Evolutionary conservation across 2,888 invertebrate genomes (phyloP).

Genomic region (Cheilosia variabilis): DNA sequence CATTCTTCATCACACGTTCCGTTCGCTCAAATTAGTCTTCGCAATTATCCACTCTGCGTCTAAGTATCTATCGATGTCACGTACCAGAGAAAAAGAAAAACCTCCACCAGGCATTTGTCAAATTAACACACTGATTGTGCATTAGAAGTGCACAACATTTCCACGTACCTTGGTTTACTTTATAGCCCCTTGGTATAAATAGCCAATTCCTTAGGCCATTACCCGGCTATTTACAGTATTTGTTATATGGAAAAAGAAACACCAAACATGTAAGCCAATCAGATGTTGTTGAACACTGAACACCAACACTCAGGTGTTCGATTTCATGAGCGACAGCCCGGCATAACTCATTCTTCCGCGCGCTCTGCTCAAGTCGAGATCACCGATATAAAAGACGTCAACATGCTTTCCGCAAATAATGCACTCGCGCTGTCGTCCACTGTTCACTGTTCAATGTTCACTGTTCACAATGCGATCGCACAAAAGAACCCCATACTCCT

Average conservation of each 20-base stretch:
- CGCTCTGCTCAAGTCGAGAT: conserved; percentile 46
- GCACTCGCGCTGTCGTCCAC: conserved; percentile 10
- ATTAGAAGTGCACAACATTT: conserved; percentile 34
- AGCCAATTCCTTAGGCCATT: conserved; percentile 56
- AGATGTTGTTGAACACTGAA: conserved; percentile 68
- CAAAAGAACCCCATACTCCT: conserved; percentile 66
- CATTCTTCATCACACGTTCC: no score
- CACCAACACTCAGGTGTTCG: conserved; percentile 73
- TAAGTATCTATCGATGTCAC: conserved; percentile 37
- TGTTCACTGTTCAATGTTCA: not conserved
- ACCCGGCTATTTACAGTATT: conserved; percentile 51
- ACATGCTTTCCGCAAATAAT: conserved; percentile 61
- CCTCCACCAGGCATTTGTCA: conserved; percentile 36
- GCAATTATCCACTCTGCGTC: not conserved
- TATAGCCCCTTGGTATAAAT: conserved; percentile 40
- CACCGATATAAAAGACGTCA: conserved; percentile 44
- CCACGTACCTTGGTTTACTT: conserved; percentile 15
- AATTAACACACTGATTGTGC: conserved; percentile 47
- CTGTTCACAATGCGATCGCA: conserved; percentile 25
- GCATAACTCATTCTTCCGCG: conserved; percentile 70
- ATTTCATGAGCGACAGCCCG: conserved; percentile 73
- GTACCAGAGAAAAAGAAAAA: conserved; percentile 15
- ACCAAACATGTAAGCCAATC: conserved; percentile 65
- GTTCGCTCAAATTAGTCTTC: not conserved
- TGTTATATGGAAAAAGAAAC: conserved; percentile 24